Evolutionary conservation across 2,113 vertebrate species (phyloP).

Genomic region (Xiphorhynchus elegans): DNA sequence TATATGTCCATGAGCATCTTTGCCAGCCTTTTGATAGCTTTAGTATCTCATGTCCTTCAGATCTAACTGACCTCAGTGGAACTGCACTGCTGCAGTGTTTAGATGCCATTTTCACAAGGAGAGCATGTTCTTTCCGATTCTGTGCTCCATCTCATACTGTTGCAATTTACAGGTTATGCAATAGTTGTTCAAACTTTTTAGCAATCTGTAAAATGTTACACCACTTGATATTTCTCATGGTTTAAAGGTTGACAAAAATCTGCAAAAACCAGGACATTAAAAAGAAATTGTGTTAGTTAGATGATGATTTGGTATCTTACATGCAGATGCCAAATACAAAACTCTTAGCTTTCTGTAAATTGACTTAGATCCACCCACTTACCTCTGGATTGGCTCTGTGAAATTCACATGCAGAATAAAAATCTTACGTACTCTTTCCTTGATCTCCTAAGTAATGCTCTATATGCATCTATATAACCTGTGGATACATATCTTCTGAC

Average conservation of each 20-base stretch:
- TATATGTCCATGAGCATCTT: background rate
- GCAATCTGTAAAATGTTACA: background rate
- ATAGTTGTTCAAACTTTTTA: background rate
- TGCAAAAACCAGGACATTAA: accelerated
- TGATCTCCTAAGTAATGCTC: background rate
- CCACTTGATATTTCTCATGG: background rate
- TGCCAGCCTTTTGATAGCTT: background rate
- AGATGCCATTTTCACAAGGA: background rate
- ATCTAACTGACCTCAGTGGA: background rate
- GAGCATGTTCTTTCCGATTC: background rate
- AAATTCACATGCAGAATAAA: background rate
- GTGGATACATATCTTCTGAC: background rate
- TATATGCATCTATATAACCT: background rate
- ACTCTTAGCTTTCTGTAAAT: background rate
- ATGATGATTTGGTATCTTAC: background rate
- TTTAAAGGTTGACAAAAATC: background rate
- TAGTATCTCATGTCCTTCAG: background rate
- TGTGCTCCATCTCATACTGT: background rate
- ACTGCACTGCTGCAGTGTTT: background rate
- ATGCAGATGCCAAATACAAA: background rate
- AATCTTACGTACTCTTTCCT: background rate
- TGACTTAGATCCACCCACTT: background rate
- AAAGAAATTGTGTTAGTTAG: background rate
- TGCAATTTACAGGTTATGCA: background rate
- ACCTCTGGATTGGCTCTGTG: background rate